Evolutionary conservation across 2,888 invertebrate species (phyloP).

Genomic region (Acronicta aceris): DNA sequence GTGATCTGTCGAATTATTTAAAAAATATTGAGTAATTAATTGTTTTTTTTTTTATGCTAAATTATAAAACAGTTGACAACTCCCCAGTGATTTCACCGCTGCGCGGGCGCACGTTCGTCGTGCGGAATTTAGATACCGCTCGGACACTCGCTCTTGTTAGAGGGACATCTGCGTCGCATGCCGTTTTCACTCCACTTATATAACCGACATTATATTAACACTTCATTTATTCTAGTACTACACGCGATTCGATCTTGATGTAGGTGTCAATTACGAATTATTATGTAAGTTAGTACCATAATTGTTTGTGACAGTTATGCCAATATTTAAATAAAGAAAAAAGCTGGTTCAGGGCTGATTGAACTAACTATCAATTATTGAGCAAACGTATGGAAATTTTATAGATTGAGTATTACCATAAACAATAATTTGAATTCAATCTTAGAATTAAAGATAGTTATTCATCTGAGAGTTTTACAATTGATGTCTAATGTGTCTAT

Average conservation of each 20-base stretch:
- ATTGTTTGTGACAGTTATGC: not conserved
- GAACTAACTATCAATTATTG: too few relatives aligned
- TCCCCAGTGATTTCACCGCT: conserved; percentile 74
- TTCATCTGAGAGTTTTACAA: too few relatives aligned
- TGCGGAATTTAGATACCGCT: conserved; percentile 80
- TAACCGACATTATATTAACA: conserved; percentile 53
- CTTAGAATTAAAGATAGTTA: too few relatives aligned
- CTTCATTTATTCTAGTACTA: conserved; percentile 48
- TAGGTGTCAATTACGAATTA: conserved; percentile 34
- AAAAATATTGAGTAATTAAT: not conserved
- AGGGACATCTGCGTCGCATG: conserved; percentile 73
- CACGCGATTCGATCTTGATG: conserved; percentile 26
- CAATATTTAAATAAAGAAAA: too few relatives aligned
- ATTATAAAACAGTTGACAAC: conserved; percentile 68
- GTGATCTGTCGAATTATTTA: conserved; percentile 4
- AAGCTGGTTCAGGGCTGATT: too few relatives aligned
- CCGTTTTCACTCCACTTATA: conserved; percentile 74
- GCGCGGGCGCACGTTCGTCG: conserved; percentile 69
- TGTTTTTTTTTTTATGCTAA: not conserved
- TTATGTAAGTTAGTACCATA: conserved; percentile 8
- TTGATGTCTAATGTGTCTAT: too few relatives aligned
- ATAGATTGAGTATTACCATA: too few relatives aligned
- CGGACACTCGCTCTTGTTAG: conserved; percentile 80
- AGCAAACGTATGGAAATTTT: too few relatives aligned
- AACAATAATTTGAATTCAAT: too few relatives aligned